These are phyloP conservation scores for Myiotriccus ornatus DNA, from an alignment of 2,797 vertebrate species.

Conservation along the genomic window DNA sequence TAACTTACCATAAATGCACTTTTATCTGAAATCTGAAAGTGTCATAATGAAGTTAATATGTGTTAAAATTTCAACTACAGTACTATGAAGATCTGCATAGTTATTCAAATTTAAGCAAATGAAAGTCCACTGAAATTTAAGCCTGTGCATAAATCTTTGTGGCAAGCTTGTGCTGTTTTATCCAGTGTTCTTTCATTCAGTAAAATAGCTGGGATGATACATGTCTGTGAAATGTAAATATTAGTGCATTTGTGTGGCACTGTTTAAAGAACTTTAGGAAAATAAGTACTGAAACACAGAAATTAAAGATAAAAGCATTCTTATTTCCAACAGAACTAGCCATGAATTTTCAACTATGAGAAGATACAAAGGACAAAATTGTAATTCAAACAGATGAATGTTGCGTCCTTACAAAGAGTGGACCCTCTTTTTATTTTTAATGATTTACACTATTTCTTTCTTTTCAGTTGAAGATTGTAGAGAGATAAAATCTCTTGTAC, in stretches of 20 bases:
- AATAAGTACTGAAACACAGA: neutral
- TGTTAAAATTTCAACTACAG: neutral
- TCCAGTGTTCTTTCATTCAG: constrained; percentile 4
- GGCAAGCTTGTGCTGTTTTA: neutral
- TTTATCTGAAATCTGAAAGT: neutral
- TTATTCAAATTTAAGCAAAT: constrained; percentile 38
- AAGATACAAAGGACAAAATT: neutral
- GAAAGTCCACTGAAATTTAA: constrained; percentile 10
- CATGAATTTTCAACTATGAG: neutral
- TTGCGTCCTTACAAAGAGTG: neutral
- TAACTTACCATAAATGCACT: neutral
- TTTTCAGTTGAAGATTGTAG: neutral
- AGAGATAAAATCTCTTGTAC: neutral
- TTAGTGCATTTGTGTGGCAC: neutral
- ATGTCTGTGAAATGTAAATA: constrained; percentile 28
- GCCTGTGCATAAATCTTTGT: neutral
- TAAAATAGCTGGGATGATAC: neutral
- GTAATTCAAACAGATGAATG: neutral
- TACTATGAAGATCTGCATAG: neutral
- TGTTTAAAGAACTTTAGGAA: neutral
- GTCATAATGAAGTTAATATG: neutral
- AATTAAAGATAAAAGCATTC: neutral
- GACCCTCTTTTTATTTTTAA: neutral
- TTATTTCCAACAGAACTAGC: neutral
- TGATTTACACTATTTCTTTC: constrained; percentile 25